Evolutionary conservation across 1,140 invertebrate species (phyloP).

Genomic region (Drosophila carrolli): DNA sequence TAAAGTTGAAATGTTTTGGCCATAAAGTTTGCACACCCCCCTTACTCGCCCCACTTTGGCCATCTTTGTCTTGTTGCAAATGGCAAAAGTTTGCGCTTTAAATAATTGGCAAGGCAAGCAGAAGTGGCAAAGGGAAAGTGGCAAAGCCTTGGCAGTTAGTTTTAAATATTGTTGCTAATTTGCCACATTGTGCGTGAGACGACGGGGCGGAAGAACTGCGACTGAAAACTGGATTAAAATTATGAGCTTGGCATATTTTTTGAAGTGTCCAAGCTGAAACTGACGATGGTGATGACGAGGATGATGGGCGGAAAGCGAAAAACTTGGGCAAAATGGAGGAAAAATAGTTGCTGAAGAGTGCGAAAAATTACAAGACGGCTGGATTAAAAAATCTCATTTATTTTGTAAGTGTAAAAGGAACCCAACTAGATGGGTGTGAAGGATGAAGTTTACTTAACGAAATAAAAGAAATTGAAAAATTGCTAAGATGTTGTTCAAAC

Average conservation of each 20-base stretch:
- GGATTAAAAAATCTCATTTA: constrained; percentile 54
- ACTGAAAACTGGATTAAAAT: constrained; percentile 76
- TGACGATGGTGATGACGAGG: constrained; percentile 43
- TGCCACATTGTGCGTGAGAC: constrained; percentile 76
- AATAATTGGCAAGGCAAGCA: constrained; percentile 69
- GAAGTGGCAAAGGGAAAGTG: constrained; percentile 6
- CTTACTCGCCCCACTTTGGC: neutral
- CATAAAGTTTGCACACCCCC: constrained; percentile 59
- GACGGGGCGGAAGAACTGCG: neutral
- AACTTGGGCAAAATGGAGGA: constrained; percentile 36
- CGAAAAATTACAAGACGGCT: constrained; percentile 40
- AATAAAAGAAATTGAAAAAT: constrained; percentile 30
- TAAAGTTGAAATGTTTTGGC: constrained; percentile 68
- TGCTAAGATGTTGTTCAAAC: constrained; percentile 13
- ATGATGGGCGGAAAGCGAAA: constrained; percentile 27
- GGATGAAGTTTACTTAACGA: constrained; percentile 30
- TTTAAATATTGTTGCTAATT: constrained; percentile 82
- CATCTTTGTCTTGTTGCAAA: constrained; percentile 64
- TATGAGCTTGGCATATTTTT: constrained; percentile 79
- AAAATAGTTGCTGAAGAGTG: constrained; percentile 51
- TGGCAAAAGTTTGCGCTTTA: constrained; percentile 74
- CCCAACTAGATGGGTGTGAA: constrained; percentile 10
- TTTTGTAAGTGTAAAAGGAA: constrained; percentile 22
- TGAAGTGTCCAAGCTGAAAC: constrained; percentile 64
- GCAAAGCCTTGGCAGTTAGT: constrained; percentile 65